Conservation (phyloP, 64 coral and sea anemone genomes). For the Actinia tenebrosa region DNA sequence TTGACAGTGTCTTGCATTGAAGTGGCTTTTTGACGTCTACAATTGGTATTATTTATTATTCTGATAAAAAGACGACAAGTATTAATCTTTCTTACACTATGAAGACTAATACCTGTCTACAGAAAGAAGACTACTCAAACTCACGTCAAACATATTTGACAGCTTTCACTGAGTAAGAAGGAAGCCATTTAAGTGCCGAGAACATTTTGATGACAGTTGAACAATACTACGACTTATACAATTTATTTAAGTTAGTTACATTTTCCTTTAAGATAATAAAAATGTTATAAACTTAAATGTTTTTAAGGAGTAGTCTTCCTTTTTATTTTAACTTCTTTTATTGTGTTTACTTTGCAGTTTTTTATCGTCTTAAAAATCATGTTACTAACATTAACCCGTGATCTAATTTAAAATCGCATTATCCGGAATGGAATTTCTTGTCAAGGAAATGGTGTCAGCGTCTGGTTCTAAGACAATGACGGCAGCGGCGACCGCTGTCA, state of each 20-base stretch:
- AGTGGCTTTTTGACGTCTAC: too few species aligned
- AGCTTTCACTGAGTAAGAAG: background rate
- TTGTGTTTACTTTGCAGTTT: too few species aligned
- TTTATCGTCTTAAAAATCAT: too few species aligned
- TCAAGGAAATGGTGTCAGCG: too few species aligned
- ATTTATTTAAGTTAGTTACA: background rate
- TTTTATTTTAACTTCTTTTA: too few species aligned
- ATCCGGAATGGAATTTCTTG: too few species aligned
- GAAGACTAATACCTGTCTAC: background rate
- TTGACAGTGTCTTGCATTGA: too few species aligned
- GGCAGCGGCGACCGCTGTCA: too few species aligned
- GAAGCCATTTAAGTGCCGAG: background rate
- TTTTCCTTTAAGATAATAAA: background rate
- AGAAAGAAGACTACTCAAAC: background rate
- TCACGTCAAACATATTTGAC: background rate
- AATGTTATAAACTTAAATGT: background rate
- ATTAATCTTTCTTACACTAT: background rate
- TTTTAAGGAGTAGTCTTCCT: background rate
- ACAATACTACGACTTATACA: background rate
- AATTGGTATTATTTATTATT: too few species aligned
- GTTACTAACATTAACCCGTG: too few species aligned
- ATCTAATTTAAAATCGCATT: too few species aligned
- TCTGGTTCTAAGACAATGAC: too few species aligned
- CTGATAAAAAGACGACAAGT: background rate
- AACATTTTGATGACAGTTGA: background rate